These are phyloP conservation scores for Drosophila leonis DNA, from an alignment of 2,888 invertebrate genomes.

Conservation along the genomic window DNA sequence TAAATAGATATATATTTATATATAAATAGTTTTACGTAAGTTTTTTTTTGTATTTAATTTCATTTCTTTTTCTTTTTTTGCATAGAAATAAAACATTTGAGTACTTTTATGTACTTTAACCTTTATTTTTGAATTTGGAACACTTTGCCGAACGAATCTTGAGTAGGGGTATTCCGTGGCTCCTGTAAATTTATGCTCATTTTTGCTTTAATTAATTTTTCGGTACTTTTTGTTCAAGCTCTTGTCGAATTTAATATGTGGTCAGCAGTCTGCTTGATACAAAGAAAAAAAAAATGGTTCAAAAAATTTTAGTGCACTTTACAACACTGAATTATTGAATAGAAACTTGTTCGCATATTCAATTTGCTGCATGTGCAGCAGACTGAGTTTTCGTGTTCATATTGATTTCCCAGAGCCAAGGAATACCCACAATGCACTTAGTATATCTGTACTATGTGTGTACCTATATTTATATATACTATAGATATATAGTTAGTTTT, in stretches of 20 bases:
- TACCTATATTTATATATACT: constrained; percentile 12
- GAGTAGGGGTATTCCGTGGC: constrained; percentile 1
- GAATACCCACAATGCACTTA: constrained; percentile 23
- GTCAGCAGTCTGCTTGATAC: not conserved
- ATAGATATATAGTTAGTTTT: constrained; percentile 1
- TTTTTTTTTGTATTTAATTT: constrained; percentile 21
- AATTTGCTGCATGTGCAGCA: not conserved
- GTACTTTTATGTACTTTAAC: not conserved
- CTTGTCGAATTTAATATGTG: not conserved
- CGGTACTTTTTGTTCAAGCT: not conserved
- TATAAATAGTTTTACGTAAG: constrained; percentile 16
- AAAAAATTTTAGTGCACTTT: not conserved
- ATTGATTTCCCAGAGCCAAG: not conserved
- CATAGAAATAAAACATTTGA: constrained; percentile 4
- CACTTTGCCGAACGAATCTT: constrained; percentile 4
- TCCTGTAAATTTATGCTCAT: not conserved
- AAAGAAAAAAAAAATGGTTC: not conserved
- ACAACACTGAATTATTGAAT: constrained; percentile 1
- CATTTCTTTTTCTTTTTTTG: not conserved
- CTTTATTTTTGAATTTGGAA: constrained; percentile 1
- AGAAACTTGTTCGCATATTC: not conserved
- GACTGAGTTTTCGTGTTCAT: not conserved
- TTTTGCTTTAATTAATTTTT: not conserved
- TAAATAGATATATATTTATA: not conserved
- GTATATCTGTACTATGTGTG: constrained; percentile 5